phyloP scores from a whole-genome alignment of 2,797 vertebrate species.

The Chloroceryle amazona region DNA sequence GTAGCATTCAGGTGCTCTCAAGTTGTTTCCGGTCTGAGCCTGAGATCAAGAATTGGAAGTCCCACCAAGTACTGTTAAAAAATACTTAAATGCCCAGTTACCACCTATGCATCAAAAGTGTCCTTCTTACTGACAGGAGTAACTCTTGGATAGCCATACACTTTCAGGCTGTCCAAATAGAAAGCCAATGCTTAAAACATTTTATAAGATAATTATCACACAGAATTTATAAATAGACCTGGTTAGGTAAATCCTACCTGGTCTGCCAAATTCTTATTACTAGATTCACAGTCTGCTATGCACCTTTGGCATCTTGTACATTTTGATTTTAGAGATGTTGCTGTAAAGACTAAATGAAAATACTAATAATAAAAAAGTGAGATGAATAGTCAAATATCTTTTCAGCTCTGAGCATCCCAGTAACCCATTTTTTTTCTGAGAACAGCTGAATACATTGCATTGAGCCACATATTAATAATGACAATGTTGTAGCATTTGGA shows the following conservation, averaged over 20 bases:
- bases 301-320: not conserved
- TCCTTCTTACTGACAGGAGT: not conserved
- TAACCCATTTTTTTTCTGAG: not conserved
- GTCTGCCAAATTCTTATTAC: not conserved
- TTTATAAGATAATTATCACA: not conserved
- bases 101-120: not conserved
- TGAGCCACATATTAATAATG: not conserved
- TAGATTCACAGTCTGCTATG: not conserved
- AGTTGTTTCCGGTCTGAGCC: not conserved
- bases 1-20: not conserved
- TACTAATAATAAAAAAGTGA: not conserved
- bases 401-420: not conserved
- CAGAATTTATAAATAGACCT: not conserved
- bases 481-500: not conserved
- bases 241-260: not conserved
- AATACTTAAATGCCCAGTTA: not conserved
- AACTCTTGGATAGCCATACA: not conserved
- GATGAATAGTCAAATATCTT: not conserved
- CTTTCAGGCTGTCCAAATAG: not conserved
- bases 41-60: not conserved
- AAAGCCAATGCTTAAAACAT: not conserved
- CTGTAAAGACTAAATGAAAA: not conserved
- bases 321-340: not conserved
- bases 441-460: not conserved
- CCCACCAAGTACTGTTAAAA: not conserved